Conservation (phyloP, 1,140 invertebrate genomes). For the Melanaphis sacchari region DNA sequence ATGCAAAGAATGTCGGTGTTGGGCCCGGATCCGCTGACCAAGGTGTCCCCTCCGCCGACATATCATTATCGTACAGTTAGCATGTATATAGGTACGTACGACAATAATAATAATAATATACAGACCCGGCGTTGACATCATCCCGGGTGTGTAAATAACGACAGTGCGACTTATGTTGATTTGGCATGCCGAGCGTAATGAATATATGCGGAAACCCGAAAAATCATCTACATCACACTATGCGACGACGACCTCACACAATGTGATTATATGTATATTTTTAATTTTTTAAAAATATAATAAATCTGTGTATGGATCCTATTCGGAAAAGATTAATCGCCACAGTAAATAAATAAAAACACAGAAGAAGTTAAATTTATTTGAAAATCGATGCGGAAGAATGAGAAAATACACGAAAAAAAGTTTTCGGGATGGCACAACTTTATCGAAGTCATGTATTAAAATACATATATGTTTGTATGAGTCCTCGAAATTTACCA, state of each 20-base stretch:
- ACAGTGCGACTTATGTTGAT: background rate
- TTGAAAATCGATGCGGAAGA: background rate
- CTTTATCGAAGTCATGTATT: background rate
- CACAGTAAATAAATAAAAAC: background rate
- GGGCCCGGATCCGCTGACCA: background rate
- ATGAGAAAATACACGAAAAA: background rate
- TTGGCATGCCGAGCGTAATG: background rate
- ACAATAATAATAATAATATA: constrained; percentile 1
- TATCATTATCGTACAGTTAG: background rate
- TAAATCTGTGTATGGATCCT: no score
- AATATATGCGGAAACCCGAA: background rate
- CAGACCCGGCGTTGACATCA: background rate
- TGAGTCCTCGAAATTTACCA: background rate
- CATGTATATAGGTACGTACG: background rate
- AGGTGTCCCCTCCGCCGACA: background rate
- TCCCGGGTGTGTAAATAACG: background rate
- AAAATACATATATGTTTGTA: background rate
- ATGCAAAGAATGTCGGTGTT: background rate
- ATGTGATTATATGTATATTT: background rate
- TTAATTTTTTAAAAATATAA: background rate
- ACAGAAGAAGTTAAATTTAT: background rate
- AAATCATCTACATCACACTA: background rate
- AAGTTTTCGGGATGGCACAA: background rate
- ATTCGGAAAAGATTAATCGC: no score
- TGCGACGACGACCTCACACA: background rate